Evolutionary conservation across 2,888 invertebrate genomes (phyloP).

Genomic region (Latheticus oryzae): DNA sequence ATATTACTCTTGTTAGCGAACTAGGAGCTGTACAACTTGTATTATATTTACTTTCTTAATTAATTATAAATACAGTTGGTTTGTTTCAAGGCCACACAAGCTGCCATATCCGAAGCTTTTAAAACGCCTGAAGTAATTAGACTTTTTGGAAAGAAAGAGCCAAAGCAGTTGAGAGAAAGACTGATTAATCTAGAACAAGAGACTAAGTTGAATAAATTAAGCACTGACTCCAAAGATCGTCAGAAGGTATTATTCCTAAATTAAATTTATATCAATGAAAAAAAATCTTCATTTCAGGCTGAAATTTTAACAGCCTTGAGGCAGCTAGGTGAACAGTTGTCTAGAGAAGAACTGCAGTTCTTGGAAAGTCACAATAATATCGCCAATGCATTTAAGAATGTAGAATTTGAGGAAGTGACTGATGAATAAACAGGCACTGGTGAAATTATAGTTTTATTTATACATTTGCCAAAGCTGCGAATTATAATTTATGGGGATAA

Average conservation of each 20-base stretch:
- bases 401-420: slow-evolving; percentile 65
- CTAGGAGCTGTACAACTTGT: slow-evolving; percentile 76
- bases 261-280: background rate
- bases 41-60: slow-evolving; percentile 42
- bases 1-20: slow-evolving; percentile 75
- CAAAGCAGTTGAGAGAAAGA: slow-evolving; percentile 72
- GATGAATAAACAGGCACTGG: slow-evolving; percentile 52
- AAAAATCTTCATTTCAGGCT: slow-evolving; percentile 59
- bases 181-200: slow-evolving; percentile 72
- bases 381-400: slow-evolving; percentile 60
- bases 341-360: slow-evolving; percentile 65
- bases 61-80: slow-evolving; percentile 1
- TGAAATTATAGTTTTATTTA: slow-evolving; percentile 28
- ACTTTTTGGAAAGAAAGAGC: slow-evolving; percentile 78
- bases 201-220: slow-evolving; percentile 71
- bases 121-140: slow-evolving; percentile 80
- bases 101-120: slow-evolving; percentile 80
- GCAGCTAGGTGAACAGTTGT: slow-evolving; percentile 68
- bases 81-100: slow-evolving; percentile 73
- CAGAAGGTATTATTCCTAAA: slow-evolving; percentile 64
- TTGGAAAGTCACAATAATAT: slow-evolving; percentile 65
- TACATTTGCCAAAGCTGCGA: slow-evolving; percentile 31
- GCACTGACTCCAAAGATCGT: slow-evolving; percentile 65
- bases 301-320: slow-evolving; percentile 68
- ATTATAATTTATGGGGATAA: too few relatives aligned